phyloP scores from a whole-genome alignment of 1,140 invertebrate genomes.

The Rhagoletis pomonella region DNA sequence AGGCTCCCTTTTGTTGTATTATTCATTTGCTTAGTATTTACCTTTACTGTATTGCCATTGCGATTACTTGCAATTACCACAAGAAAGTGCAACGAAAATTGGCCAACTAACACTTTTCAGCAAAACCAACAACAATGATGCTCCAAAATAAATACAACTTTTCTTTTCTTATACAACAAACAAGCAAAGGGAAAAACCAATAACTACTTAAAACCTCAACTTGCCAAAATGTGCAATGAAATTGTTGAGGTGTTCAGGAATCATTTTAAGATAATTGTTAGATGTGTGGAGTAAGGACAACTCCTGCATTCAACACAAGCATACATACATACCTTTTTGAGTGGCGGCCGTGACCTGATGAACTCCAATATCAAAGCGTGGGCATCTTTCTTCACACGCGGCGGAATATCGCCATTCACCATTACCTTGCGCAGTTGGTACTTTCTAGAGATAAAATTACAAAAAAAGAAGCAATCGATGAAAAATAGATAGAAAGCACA shows the following conservation, averaged over 20 bases:
- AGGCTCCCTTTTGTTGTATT: background rate
- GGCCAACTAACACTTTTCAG: slow-evolving; percentile 32
- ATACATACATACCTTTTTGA: slow-evolving; percentile 87
- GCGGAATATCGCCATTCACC: slow-evolving; percentile 89
- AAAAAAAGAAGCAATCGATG: background rate
- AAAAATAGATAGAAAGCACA: background rate
- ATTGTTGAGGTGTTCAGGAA: background rate
- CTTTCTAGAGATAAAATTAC: slow-evolving; percentile 63
- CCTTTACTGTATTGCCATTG: background rate
- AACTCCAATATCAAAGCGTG: slow-evolving; percentile 97
- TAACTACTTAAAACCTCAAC: slow-evolving; percentile 41
- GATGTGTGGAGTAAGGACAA: background rate
- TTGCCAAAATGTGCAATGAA: slow-evolving; percentile 31
- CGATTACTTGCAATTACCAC: slow-evolving; percentile 23
- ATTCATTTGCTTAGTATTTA: background rate
- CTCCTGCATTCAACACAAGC: background rate
- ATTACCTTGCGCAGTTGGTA: slow-evolving; percentile 89
- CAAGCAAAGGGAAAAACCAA: background rate
- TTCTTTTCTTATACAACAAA: slow-evolving; percentile 2
- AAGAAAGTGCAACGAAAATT: slow-evolving; percentile 46
- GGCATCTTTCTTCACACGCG: slow-evolving; percentile 92
- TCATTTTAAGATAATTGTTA: background rate
- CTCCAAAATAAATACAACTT: background rate
- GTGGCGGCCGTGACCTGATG: slow-evolving; percentile 93
- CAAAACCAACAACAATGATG: slow-evolving; percentile 24